A percentile compares a stretch with the other conserved stretches of the same genome.
These are phyloP conservation scores for Parnassius glacialis DNA, from an alignment of 2,888 invertebrate genomes.

Conservation along the genomic window DNA sequence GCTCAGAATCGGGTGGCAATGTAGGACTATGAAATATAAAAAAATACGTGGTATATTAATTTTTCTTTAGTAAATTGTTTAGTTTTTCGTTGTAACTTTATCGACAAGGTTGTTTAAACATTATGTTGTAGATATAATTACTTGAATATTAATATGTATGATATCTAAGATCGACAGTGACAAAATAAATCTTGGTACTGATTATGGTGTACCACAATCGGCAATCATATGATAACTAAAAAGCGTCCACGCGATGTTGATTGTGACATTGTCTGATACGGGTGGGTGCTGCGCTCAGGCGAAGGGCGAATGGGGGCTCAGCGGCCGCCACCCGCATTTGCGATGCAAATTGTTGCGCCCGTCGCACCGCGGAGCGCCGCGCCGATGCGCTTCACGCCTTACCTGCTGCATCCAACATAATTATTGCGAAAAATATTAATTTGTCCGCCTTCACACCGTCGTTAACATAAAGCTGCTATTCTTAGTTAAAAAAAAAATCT, in stretches of 20 bases:
- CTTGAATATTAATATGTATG: too few relatives aligned
- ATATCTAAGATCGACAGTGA: background rate
- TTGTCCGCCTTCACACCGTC: constrained; percentile 58
- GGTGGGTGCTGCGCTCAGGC: constrained; percentile 48
- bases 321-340: constrained; percentile 63
- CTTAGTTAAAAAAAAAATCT: constrained; percentile 18
- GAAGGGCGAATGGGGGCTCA: constrained; percentile 53
- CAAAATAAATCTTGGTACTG: constrained; percentile 47
- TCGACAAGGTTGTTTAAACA: too few relatives aligned
- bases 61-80: too few relatives aligned
- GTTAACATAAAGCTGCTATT: constrained; percentile 57
- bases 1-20: too few relatives aligned
- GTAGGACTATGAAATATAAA: too few relatives aligned
- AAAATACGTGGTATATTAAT: too few relatives aligned
- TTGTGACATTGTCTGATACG: constrained; percentile 77
- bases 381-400: constrained; percentile 51
- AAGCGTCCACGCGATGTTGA: constrained; percentile 78
- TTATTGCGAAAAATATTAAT: constrained; percentile 78
- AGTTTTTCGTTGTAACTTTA: too few relatives aligned
- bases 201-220: constrained; percentile 70
- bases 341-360: constrained; percentile 62
- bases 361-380: constrained; percentile 37
- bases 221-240: constrained; percentile 74
- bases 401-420: constrained; percentile 67
- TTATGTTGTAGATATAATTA: too few relatives aligned